Evolutionary conservation across 2,113 vertebrate species (phyloP).

Genomic region (Ctenodactylus gundi): DNA sequence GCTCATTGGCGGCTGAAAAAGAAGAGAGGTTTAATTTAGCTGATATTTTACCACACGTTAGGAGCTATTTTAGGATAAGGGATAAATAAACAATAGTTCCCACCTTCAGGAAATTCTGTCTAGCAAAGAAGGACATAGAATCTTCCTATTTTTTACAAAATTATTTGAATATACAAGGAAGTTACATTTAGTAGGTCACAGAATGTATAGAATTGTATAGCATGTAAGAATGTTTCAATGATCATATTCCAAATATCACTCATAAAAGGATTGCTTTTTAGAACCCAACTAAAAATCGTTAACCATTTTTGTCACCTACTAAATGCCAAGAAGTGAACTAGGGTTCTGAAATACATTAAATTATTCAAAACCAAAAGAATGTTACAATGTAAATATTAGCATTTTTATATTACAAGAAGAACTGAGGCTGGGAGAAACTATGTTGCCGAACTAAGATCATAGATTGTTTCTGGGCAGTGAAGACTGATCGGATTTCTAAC

Average conservation of each 20-base stretch:
- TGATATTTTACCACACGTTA: neutral
- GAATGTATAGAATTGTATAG: neutral
- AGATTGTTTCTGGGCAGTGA: neutral
- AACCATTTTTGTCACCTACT: neutral
- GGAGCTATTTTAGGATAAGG: neutral
- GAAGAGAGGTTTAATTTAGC: conserved; percentile 18
- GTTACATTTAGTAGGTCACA: neutral
- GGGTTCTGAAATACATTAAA: conserved; percentile 17
- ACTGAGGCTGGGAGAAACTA: neutral
- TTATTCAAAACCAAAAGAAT: neutral
- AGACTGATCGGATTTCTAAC: neutral
- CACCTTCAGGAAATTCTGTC: conserved; percentile 30
- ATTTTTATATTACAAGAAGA: neutral
- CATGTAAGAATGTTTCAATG: neutral
- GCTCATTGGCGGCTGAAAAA: neutral
- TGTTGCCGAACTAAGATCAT: neutral
- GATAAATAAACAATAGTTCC: neutral
- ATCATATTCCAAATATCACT: neutral
- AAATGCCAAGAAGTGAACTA: neutral
- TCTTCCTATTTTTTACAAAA: neutral
- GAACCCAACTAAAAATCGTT: neutral
- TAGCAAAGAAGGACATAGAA: conserved; percentile 18
- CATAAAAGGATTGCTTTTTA: neutral
- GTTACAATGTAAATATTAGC: neutral
- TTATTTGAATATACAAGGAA: neutral